A percentile compares a stretch with the other conserved stretches of the same genome.
These are phyloP conservation scores for Zosterops pallidus DNA, from an alignment of 2,113 vertebrate species.

Conservation along the genomic window DNA sequence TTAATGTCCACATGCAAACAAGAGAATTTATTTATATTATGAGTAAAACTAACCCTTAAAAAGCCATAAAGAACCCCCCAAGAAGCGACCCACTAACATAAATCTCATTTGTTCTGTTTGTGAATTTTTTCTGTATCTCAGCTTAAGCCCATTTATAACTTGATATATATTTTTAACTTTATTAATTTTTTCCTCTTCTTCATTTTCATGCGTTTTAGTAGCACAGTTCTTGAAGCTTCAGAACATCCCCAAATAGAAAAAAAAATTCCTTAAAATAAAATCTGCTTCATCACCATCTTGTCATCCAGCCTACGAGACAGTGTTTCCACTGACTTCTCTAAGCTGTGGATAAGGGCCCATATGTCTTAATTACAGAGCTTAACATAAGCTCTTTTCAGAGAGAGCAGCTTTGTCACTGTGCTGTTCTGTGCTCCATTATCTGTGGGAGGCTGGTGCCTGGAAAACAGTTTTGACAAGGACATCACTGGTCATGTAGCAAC, in stretches of 20 bases:
- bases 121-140: background rate
- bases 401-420: slow-evolving; percentile 10
- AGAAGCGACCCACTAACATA: background rate
- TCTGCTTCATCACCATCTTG: slow-evolving; percentile 47
- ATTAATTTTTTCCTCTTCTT: background rate
- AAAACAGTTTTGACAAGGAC: slow-evolving; percentile 9
- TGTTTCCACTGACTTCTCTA: slow-evolving; percentile 41
- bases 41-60: background rate
- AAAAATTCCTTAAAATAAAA: slow-evolving; percentile 53
- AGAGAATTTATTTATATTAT: background rate
- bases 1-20: background rate
- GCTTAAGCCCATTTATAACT: background rate
- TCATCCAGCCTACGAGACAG: slow-evolving; percentile 18
- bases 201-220: background rate
- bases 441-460: background rate
- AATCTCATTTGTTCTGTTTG: background rate
- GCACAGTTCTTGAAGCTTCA: background rate
- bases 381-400: slow-evolving; percentile 42
- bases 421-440: background rate
- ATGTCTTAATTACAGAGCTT: slow-evolving; percentile 56
- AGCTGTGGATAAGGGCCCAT: slow-evolving; percentile 40
- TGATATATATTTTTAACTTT: background rate
- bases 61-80: background rate
- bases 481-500: background rate
- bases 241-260: background rate